Evolutionary conservation across 2,113 vertebrate genomes (phyloP).

Genomic region (Noturus placidus): DNA sequence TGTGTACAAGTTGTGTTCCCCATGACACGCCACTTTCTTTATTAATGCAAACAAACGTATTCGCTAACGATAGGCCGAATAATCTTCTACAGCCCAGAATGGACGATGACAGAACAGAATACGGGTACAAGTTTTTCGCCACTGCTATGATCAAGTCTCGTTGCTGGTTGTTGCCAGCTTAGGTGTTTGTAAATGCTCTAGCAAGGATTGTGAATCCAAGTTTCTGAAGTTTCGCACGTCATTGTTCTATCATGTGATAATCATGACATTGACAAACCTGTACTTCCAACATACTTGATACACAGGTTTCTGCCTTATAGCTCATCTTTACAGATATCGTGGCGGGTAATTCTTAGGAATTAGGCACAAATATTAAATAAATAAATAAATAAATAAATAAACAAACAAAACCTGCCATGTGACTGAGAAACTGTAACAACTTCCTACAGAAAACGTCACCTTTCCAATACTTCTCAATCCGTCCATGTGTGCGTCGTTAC

Average conservation of each 20-base stretch:
- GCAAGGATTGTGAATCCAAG: background rate
- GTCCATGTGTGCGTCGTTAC: background rate
- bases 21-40: background rate
- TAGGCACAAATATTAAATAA: background rate
- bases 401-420: background rate
- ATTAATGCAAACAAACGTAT: background rate
- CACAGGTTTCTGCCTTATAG: background rate
- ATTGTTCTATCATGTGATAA: background rate
- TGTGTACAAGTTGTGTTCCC: background rate
- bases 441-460: background rate
- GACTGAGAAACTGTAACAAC: background rate
- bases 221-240: background rate
- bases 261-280: background rate
- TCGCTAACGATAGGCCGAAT: background rate
- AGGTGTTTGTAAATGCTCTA: background rate
- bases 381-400: too few relatives aligned
- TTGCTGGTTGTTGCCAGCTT: background rate
- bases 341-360: background rate
- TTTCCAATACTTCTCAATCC: background rate
- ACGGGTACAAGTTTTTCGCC: background rate
- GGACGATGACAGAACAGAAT: background rate
- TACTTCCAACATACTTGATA: background rate
- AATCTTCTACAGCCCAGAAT: background rate
- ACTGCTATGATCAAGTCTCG: background rate
- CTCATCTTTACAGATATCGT: background rate